Evolutionary conservation across 2,888 invertebrate genomes (phyloP), one percentile per base, ranked within the genome.

Genomic region (Mermis nigrescens): DNA sequence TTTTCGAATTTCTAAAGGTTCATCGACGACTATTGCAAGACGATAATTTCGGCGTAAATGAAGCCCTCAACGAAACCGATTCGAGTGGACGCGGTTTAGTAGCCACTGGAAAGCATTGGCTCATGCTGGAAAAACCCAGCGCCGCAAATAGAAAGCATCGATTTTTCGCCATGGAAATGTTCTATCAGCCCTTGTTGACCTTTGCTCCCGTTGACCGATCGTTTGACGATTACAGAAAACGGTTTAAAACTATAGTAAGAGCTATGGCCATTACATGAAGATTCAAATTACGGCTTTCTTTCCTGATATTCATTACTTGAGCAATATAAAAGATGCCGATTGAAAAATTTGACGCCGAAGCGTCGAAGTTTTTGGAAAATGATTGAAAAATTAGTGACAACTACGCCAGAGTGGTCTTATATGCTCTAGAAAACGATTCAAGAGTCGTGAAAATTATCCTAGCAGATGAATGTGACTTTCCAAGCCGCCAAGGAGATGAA

Each of bases 11-110:
- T 7, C 19, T 38, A 38, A 7, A 38, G 38, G n/a, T 59, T 67
- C 26, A 95, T 69, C 80, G 95, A 58, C 79, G 89, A 51, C 74
- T 87, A 26, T 69, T 89, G 1, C 79, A 80, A 58, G 95, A 98
- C 67, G 95, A 98, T 71, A 84, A 83, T 0, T 88, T 89, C 68
- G 95, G 95, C 0, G 92, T 95, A 0, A 85, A 79, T 0, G 94
- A 95, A 74, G 82, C 91, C 0, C 73, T 95, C 0, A 86, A 91
- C 68, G 95, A 98, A 74, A 79, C 79, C 1, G 77, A 77, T 19
- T 65, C 65, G 22, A 72, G 74, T 66, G 73, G 73, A 2, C 66
- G 70, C 38, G 77, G 77, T 1, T 67, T 78, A 3, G 70, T 75
- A 53, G 69, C 69, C 22, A 68, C 72, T 66, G 75, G 75, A 69